These are phyloP conservation scores for Drosophila quinaria DNA, from an alignment of 2,888 invertebrate genomes.

Conservation along the genomic window DNA sequence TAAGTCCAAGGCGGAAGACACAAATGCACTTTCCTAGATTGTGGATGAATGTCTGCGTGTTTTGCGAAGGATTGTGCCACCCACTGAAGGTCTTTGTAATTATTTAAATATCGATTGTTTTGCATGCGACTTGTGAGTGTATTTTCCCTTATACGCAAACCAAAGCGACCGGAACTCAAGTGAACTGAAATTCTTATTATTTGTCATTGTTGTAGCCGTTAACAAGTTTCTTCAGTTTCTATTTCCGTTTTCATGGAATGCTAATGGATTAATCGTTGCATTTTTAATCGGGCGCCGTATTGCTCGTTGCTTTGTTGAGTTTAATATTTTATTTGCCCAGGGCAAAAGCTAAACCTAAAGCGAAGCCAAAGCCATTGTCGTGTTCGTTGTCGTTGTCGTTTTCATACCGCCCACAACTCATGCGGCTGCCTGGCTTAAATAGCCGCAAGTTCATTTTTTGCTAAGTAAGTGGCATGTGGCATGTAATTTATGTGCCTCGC, in stretches of 20 bases:
- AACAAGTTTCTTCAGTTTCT: neutral
- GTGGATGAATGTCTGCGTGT: conserved; percentile 11
- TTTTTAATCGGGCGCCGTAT: conserved; percentile 51
- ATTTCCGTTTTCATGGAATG: neutral
- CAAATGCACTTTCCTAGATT: conserved; percentile 53
- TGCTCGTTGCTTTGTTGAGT: conserved; percentile 19
- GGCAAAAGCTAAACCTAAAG: conserved; percentile 3
- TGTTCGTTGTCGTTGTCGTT: neutral
- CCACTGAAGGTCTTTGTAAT: conserved; percentile 65
- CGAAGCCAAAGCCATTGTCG: conserved; percentile 15
- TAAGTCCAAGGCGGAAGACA: conserved; percentile 24
- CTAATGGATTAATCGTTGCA: conserved; percentile 71
- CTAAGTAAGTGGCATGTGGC: conserved; percentile 71
- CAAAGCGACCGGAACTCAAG: neutral
- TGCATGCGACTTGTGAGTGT: conserved; percentile 33
- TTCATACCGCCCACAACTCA: conserved; percentile 3
- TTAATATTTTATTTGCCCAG: conserved; percentile 65
- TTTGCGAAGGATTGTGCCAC: conserved; percentile 22
- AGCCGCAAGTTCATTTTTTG: conserved; percentile 56
- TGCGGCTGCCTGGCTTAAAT: conserved; percentile 36
- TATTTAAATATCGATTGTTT: conserved; percentile 75
- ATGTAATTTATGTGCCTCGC: conserved; percentile 70
- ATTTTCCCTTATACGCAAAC: conserved; percentile 5
- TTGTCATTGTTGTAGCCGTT: conserved; percentile 17
- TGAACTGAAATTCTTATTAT: conserved; percentile 9